Base-by-base conservation (phyloP, 1,140 invertebrate species). In the Macrobrachium rosenbergii region DNA sequence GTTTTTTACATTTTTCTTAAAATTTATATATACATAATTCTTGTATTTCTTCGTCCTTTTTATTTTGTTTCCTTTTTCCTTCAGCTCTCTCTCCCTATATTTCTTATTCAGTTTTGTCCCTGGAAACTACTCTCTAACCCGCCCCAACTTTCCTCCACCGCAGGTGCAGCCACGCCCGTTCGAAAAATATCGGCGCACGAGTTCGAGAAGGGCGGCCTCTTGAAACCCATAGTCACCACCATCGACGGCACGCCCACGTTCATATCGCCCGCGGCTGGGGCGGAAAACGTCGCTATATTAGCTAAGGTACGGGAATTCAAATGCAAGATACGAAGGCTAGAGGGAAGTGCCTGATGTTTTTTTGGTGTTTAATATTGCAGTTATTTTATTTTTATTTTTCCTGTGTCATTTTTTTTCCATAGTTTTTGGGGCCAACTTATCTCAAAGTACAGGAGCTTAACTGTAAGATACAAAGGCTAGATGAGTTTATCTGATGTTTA, bases 151-250 rank as follows among this genome's bases (percentile, higher is more conserved):
- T 21, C 94, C 92, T 93, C 93, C 69, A 94, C 95, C 14, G 96
- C 96, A 0, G 96, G 96, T 6, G 96, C 96, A 16, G 96, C 96
- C 75, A 97, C 97, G 28, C 97, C 97, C 14, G 97, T 98, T 63
- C 94, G 97, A 82, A 99, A 98, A 93, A 98, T 99, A 91, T 98
- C 97, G 5, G 97, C 97, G 14, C 97, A 98, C 92, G 97, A 98
- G 91, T 99, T 99, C 91, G 97, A 98, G 92, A 94, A 96, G 5
- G 97, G 97, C 2, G 97, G 97, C 64, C 93, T 98, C 11, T 92
- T 98, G 64, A 98, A 97, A 91, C 97, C 97, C 72, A 96, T 98
- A 91, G 95, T 98, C 72, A 95, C 93, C 19, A 97, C 96, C 5
- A 95, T 97, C 45, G 97, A 98, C 91, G 97, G 97, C 0, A 96